Evolutionary conservation across 2,888 invertebrate species (phyloP), one percentile per base, ranked within the genome.

Genomic region (Cordylochernes scorpioides): DNA sequence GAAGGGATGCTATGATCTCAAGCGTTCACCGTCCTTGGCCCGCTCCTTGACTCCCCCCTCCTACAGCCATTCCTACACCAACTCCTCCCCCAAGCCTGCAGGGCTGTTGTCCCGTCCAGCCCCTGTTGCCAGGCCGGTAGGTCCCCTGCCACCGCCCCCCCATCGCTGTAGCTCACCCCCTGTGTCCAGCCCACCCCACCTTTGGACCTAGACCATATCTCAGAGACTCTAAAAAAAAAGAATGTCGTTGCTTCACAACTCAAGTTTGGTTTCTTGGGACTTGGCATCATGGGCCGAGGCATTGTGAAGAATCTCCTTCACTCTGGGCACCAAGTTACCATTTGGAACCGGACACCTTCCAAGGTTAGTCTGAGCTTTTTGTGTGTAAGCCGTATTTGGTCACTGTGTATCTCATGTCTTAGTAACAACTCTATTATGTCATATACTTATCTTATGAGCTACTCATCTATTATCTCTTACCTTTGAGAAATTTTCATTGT

Each of bases 281-380:
- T 91, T 17, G 88, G 88, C 32, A 77, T 78, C 49, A 88, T 91
- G 75, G 88, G 88, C 28, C 68, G 73, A 35, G 82, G 82, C 15
- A 75, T 91, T 49, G 84, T 88, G 12, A 84, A 82, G 62, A 88
- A 88, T 54, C 63, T 91, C 30, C 66, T 88, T 46, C 72, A 75
- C 54, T 80, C 84, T 4, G 86, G 86, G 0, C 88, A 91, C 51
- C 7, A 30, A 17, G 80, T 91, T 29, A 65, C 75, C 41, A 69
- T 91, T 30, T 91, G 86, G 86, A 88, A 86, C 59, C 65, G 88
- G 45, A 75, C 80, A 30, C 66, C 70, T 30, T 68, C 71, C 35
- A 88, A 84, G 74, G 77, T 78, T 61, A 60, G 70, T 63, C 30
- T 8, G 10, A 10, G 15, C 7, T 24, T 18, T 33, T 30, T 31